Percentiles rank a stretch among this genome's conserved stretches.
These are phyloP conservation scores for Micrastur ruficollis DNA, from an alignment of 2,797 vertebrate species.

Conservation along the genomic window DNA sequence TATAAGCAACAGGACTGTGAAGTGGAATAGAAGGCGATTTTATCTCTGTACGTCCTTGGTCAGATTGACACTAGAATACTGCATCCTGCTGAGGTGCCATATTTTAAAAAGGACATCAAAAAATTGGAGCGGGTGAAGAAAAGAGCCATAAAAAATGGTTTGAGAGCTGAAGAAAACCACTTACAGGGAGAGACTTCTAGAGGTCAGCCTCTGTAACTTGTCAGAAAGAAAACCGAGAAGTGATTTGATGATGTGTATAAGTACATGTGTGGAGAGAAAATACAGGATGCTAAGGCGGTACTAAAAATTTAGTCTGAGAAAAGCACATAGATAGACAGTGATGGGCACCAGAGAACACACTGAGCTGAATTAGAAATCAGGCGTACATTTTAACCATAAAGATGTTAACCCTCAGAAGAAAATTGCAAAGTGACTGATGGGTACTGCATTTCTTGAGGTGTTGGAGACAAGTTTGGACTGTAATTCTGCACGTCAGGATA, in stretches of 20 bases:
- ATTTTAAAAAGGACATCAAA: conserved; percentile 53
- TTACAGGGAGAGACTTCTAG: conserved; percentile 45
- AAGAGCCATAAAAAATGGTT: conserved; percentile 45
- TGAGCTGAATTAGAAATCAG: not conserved
- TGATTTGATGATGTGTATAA: conserved; percentile 30
- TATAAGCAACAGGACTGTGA: conserved; percentile 35
- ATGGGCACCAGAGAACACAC: not conserved
- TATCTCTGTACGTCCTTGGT: conserved; percentile 13
- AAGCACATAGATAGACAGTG: not conserved
- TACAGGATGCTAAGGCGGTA: not conserved
- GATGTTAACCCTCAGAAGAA: not conserved
- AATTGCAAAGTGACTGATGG: not conserved
- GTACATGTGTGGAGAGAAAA: conserved; percentile 21
- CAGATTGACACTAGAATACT: conserved; percentile 22
- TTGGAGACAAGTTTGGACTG: not conserved
- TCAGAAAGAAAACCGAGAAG: conserved; percentile 40
- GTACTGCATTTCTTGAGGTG: not conserved
- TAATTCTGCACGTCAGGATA: not conserved
- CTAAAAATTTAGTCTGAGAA: not conserved
- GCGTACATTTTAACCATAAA: not conserved
- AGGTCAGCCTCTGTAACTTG: conserved; percentile 47
- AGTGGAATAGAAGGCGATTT: conserved; percentile 14
- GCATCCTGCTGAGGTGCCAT: conserved; percentile 46
- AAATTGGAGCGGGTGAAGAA: conserved; percentile 2
- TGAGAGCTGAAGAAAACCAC: conserved; percentile 50